phyloP scores from a whole-genome alignment of 2,113 vertebrate genomes.

The Urocynchramus pylzowi region DNA sequence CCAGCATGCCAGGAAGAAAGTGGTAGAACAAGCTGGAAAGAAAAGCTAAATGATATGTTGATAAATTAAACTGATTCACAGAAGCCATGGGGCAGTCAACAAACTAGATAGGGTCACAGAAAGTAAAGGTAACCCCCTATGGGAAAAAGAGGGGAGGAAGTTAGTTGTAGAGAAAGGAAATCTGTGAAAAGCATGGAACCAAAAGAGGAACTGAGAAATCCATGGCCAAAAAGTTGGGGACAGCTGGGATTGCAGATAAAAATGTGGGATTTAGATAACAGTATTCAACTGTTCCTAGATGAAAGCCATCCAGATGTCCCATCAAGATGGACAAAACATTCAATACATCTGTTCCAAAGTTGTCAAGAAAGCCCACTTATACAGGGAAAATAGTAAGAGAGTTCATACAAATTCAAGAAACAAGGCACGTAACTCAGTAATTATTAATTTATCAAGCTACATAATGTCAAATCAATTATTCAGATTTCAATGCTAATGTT shows the following conservation, averaged over 20 bases:
- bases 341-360: background rate
- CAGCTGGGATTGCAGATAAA: background rate
- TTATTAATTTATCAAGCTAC: background rate
- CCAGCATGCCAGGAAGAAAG: background rate
- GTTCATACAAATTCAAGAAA: background rate
- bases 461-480: background rate
- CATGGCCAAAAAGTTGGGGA: background rate
- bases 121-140: background rate
- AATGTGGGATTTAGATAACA: background rate
- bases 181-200: background rate
- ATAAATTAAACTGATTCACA: background rate
- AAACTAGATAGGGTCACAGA: background rate
- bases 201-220: background rate
- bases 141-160: background rate
- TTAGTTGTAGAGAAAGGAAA: background rate
- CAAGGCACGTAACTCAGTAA: background rate
- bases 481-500: background rate
- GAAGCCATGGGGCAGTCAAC: background rate
- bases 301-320: background rate
- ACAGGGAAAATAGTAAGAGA: background rate
- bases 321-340: background rate
- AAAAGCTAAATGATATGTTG: background rate
- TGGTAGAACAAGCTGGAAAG: background rate
- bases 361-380: background rate
- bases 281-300: background rate